Percentiles rank a stretch among this genome's conserved stretches.
Evolutionary conservation across 1,140 invertebrate genomes (phyloP).

Genomic region (Drosophila lacertosa): DNA sequence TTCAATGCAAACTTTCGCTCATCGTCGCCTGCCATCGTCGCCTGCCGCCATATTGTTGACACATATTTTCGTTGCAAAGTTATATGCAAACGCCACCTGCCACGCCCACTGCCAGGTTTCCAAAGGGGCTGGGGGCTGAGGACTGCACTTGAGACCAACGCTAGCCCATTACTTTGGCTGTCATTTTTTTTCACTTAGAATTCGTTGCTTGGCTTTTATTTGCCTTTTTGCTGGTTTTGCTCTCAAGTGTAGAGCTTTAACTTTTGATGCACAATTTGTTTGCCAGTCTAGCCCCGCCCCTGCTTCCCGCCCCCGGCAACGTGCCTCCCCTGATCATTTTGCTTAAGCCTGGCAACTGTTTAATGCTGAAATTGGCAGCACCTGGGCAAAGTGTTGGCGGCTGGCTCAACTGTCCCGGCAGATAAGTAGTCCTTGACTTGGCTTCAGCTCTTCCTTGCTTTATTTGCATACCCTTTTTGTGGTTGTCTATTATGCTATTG

Average conservation of each 20-base stretch:
- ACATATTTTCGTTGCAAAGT: slow-evolving; percentile 68
- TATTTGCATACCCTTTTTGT: slow-evolving; percentile 1
- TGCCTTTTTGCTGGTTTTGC: slow-evolving; percentile 56
- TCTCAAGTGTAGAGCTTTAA: slow-evolving; percentile 58
- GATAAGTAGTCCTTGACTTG: slow-evolving; percentile 68
- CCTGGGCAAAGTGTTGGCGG: slow-evolving; percentile 66
- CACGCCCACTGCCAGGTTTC: slow-evolving; percentile 41
- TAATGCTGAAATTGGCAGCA: slow-evolving; percentile 78
- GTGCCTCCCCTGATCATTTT: neutral
- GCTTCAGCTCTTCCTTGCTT: slow-evolving; percentile 18
- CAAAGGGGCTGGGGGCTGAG: slow-evolving; percentile 19
- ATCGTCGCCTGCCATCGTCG: slow-evolving; percentile 39
- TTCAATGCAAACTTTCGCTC: slow-evolving; percentile 75
- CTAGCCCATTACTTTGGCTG: slow-evolving; percentile 64
- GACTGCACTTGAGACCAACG: slow-evolving; percentile 54
- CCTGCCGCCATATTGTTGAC: slow-evolving; percentile 69
- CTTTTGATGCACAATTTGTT: slow-evolving; percentile 71
- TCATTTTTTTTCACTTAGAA: slow-evolving; percentile 53
- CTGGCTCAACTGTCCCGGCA: slow-evolving; percentile 51
- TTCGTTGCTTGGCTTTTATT: slow-evolving; percentile 46
- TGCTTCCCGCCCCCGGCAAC: neutral
- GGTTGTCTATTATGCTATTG: no score
- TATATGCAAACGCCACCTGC: slow-evolving; percentile 51
- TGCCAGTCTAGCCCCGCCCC: slow-evolving; percentile 4
- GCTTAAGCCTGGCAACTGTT: slow-evolving; percentile 57